phyloP scores from a whole-genome alignment of 2,888 invertebrate genomes.

The Cerceris rybyensis region DNA sequence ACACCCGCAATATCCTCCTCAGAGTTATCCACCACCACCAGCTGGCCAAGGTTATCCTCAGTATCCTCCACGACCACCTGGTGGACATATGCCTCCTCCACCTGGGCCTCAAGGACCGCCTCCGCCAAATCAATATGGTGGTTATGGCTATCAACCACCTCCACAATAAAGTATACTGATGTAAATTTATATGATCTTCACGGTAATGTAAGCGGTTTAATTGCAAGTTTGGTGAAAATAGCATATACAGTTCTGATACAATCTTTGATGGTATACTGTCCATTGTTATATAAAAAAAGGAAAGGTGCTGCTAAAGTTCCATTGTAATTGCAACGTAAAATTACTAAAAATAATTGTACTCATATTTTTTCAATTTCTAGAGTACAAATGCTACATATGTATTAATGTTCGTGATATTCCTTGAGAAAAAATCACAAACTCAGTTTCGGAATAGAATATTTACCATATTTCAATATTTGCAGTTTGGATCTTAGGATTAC shows the following conservation, averaged over 20 bases:
- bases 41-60: slow-evolving; percentile 87
- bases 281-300: slow-evolving; percentile 45
- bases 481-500: too few species aligned
- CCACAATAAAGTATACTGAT: slow-evolving; percentile 83
- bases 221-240: slow-evolving; percentile 32
- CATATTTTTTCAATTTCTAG: slow-evolving; percentile 10
- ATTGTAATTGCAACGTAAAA: slow-evolving; percentile 18
- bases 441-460: too few species aligned
- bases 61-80: slow-evolving; percentile 85
- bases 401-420: too few species aligned
- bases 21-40: slow-evolving; percentile 85
- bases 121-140: slow-evolving; percentile 88
- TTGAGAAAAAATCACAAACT: too few species aligned
- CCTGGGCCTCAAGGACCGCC: slow-evolving; percentile 88
- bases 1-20: slow-evolving; percentile 85
- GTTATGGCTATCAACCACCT: slow-evolving; percentile 91
- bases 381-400: too few species aligned
- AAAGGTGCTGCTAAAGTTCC: slow-evolving; percentile 31
- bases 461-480: too few species aligned
- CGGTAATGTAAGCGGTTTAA: slow-evolving; percentile 43
- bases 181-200: slow-evolving; percentile 47
- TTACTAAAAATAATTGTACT: neutral
- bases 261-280: slow-evolving; percentile 50
- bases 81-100: slow-evolving; percentile 84
- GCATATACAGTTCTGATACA: slow-evolving; percentile 48